Evolutionary conservation across 2,113 vertebrate species (phyloP).

Genomic region (Perca flavescens): DNA sequence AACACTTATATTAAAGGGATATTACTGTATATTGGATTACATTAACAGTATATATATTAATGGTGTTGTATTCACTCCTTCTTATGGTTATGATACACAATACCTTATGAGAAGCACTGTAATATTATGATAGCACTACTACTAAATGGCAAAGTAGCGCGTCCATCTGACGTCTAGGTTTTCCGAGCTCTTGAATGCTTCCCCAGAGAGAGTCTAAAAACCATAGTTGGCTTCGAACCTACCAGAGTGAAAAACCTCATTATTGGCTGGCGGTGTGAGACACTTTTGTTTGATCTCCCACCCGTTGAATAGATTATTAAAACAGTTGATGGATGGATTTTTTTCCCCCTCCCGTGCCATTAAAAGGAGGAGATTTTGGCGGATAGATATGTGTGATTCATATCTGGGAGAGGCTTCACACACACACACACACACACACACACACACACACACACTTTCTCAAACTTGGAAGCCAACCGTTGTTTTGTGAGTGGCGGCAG

Average conservation of each 20-base stretch:
- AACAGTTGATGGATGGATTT: conserved; percentile 70
- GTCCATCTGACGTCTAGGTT: conserved; percentile 31
- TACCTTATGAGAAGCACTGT: neutral
- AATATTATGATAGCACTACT: neutral
- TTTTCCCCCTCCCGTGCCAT: conserved; percentile 56
- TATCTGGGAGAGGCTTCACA: conserved; percentile 71
- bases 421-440: conserved; percentile 35
- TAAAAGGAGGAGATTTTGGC: conserved; percentile 70
- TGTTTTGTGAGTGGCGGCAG: conserved; percentile 62
- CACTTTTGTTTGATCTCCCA: conserved; percentile 73
- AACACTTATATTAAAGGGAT: neutral
- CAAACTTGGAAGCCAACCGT: conserved; percentile 64
- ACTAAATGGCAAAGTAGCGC: neutral
- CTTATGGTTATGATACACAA: neutral
- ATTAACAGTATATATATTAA: neutral
- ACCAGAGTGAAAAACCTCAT: conserved; percentile 67
- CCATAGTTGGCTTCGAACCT: conserved; percentile 57
- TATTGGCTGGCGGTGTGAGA: conserved; percentile 66
- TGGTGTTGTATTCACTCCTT: neutral
- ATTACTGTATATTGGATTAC: neutral
- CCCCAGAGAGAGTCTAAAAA: conserved; percentile 61
- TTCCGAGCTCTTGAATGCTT: conserved; percentile 14
- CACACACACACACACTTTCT: conserved; percentile 42
- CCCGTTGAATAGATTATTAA: conserved; percentile 75
- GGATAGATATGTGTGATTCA: conserved; percentile 69